Evolutionary conservation across 2,888 invertebrate genomes (phyloP).

Genomic region (Chaetoderma sp.): DNA sequence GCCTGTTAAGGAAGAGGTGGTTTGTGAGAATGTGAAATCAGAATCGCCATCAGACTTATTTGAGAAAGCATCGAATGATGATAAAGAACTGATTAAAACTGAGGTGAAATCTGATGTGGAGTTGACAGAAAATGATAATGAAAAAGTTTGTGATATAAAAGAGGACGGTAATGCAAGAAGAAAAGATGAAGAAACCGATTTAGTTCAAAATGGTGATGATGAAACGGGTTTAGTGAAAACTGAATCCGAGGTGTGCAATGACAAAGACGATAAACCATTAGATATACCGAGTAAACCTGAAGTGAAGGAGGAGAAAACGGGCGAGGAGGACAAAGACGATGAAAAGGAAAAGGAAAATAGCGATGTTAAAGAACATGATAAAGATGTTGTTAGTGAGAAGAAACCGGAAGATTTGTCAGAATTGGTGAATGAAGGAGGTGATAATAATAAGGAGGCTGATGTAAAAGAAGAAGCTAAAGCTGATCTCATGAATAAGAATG

Average conservation of each 20-base stretch:
- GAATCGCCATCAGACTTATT: background rate
- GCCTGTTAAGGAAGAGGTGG: conserved; percentile 9
- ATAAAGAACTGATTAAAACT: conserved; percentile 20
- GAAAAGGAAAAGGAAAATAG: conserved; percentile 19
- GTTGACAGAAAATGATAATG: conserved; percentile 23
- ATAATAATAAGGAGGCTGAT: conserved; percentile 17
- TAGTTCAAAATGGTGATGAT: no score
- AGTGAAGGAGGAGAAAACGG: conserved; percentile 27
- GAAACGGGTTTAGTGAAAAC: no score
- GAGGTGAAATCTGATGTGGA: conserved; percentile 30
- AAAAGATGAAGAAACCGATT: no score
- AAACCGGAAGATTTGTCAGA: conserved; percentile 22
- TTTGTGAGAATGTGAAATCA: background rate
- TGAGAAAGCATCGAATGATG: conserved; percentile 14
- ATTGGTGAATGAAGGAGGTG: conserved; percentile 24
- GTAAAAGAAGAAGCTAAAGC: conserved; percentile 20
- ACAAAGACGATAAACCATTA: background rate
- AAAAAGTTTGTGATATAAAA: conserved; percentile 34
- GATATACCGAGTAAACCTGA: conserved; percentile 14
- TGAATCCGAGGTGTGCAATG: conserved; percentile 33
- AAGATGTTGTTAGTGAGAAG: conserved; percentile 11
- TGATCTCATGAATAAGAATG: conserved; percentile 17
- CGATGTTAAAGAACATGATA: conserved; percentile 19
- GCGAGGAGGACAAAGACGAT: conserved; percentile 20
- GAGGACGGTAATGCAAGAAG: conserved; percentile 36